Conservation (phyloP, 2,113 vertebrate genomes). For the Cavia aperea region DNA sequence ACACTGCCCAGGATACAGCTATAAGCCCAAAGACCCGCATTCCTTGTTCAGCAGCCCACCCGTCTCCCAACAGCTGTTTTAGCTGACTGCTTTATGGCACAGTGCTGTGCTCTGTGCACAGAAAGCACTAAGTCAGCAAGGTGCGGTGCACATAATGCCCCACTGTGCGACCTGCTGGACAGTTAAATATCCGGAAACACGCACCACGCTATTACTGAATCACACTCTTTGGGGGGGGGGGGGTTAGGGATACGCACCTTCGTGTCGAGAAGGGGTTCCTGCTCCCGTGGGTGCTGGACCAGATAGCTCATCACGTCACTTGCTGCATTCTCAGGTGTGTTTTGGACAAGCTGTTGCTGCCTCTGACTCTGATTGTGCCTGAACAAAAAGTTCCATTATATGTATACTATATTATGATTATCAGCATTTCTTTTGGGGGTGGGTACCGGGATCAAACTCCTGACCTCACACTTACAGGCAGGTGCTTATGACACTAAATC, state of each 20-base stretch:
- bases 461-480: too few relatives aligned
- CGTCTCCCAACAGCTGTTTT: neutral
- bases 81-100: too few relatives aligned
- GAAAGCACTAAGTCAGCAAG: neutral
- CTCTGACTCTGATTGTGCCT: slow-evolving; percentile 89
- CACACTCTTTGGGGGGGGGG: neutral
- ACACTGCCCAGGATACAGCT: neutral
- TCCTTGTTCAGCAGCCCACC: neutral
- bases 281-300: slow-evolving; percentile 75
- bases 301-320: slow-evolving; percentile 77
- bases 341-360: slow-evolving; percentile 80
- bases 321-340: slow-evolving; percentile 74
- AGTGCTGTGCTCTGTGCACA: too few relatives aligned
- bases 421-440: neutral
- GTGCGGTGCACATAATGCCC: rapidly evolving
- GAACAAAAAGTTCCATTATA: slow-evolving; percentile 52
- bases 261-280: slow-evolving; percentile 65
- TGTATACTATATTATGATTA: neutral
- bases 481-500: too few relatives aligned
- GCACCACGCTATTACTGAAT: neutral
- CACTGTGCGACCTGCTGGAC: rapidly evolving
- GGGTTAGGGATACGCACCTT: slow-evolving; percentile 71
- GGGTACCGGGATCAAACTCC: too few relatives aligned
- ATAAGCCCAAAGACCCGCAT: neutral
- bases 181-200: neutral